These are phyloP conservation scores for Cryptomyrus ogoouensis DNA, from an alignment of 2,113 vertebrate species.

Conservation along the genomic window DNA sequence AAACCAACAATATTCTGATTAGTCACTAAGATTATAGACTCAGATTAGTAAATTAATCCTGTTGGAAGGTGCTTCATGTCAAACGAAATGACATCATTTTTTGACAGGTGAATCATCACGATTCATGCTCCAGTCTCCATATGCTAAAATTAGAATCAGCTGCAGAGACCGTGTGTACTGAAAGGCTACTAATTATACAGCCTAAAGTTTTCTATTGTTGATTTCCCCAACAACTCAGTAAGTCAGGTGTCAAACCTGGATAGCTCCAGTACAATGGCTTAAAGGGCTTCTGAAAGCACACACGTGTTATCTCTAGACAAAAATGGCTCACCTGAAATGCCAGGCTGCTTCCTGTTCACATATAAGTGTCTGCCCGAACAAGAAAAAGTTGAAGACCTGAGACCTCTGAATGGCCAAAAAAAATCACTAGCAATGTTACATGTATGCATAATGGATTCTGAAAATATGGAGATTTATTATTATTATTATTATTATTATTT, in stretches of 20 bases:
- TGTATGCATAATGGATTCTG: neutral
- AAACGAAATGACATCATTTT: neutral
- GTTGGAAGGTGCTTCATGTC: neutral
- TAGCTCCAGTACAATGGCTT: too few relatives aligned
- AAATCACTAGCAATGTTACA: neutral
- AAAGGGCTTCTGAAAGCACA: constrained; percentile 2
- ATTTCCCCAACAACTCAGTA: neutral
- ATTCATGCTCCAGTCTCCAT: neutral
- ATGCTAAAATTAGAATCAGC: neutral
- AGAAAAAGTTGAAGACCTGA: neutral
- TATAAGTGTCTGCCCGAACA: neutral
- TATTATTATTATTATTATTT: neutral
- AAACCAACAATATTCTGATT: neutral
- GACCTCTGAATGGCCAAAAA: neutral
- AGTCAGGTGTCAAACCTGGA: neutral
- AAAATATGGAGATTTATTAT: neutral
- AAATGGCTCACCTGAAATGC: neutral
- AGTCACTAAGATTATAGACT: neutral
- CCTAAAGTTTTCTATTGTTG: neutral
- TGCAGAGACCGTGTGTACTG: neutral
- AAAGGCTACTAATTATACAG: neutral
- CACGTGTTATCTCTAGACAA: neutral
- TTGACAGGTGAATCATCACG: neutral
- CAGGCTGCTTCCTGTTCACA: neutral
- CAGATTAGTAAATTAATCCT: neutral